Evolutionary conservation across 2,797 vertebrate species (phyloP).

Genomic region (Tachyglossus aculeatus): DNA sequence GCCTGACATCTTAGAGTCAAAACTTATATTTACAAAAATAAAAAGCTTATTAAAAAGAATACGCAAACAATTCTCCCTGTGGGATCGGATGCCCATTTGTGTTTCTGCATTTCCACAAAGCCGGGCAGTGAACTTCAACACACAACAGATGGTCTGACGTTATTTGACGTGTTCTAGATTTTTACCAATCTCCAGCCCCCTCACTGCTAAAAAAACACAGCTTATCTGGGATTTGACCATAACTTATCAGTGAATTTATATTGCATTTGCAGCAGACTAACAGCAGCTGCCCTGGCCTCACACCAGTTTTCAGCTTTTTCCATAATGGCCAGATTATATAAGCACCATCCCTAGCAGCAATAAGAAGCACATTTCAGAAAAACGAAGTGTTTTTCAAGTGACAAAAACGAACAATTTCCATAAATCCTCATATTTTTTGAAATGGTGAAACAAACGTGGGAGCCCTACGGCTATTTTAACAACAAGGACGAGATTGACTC

Average conservation of each 20-base stretch:
- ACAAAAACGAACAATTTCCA: constrained; percentile 44
- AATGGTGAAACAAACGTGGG: constrained; percentile 17
- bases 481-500: too few relatives aligned
- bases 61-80: constrained; percentile 21
- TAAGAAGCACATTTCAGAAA: constrained; percentile 47
- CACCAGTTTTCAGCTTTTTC: constrained; percentile 62
- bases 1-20: constrained; percentile 1
- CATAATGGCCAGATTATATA: constrained; percentile 63
- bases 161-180: constrained; percentile 60
- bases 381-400: constrained; percentile 31
- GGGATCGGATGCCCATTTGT: constrained; percentile 25
- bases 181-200: constrained; percentile 61
- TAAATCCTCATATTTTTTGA: constrained; percentile 39
- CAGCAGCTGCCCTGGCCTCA: constrained; percentile 61
- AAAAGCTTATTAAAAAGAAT: constrained; percentile 53
- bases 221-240: constrained; percentile 75
- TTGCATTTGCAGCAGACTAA: constrained; percentile 53
- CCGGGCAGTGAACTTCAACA: constrained; percentile 60
- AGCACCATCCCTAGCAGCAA: constrained; percentile 37
- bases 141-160: constrained; percentile 78
- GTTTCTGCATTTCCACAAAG: constrained; percentile 60
- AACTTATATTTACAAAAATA: constrained; percentile 39
- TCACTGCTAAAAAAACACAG: constrained; percentile 68
- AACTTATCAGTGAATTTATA: constrained; percentile 77
- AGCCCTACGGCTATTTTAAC: constrained; percentile 2